A percentile compares a stretch with the other conserved stretches of the same genome.
These are phyloP conservation scores for Lasioglossum marginatum DNA, from an alignment of 2,888 invertebrate species.

Conservation along the genomic window DNA sequence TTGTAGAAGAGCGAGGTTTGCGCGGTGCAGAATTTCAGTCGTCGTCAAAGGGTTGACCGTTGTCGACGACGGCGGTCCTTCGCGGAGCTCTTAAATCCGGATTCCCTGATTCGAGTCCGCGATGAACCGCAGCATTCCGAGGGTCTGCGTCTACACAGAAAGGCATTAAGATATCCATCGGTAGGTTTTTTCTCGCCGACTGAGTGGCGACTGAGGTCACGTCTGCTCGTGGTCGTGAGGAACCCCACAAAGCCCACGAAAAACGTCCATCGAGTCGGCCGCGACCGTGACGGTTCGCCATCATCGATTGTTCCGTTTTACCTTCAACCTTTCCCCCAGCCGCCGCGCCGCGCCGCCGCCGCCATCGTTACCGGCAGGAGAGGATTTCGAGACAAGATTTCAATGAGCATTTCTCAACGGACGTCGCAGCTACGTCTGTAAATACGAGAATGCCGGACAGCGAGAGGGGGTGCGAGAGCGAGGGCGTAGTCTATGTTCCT, in stretches of 20 bases:
- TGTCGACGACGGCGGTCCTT: not conserved
- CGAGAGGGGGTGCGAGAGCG: not conserved
- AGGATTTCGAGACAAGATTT: slow-evolving; percentile 72
- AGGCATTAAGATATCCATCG: slow-evolving; percentile 77
- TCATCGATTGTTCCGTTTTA: slow-evolving; percentile 79
- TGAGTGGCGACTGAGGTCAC: slow-evolving; percentile 72
- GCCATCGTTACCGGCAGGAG: slow-evolving; percentile 27
- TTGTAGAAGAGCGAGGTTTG: not conserved
- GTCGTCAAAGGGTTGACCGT: not conserved
- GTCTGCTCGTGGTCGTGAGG: slow-evolving; percentile 73
- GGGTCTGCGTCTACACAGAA: slow-evolving; percentile 51
- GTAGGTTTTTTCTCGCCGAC: slow-evolving; percentile 69
- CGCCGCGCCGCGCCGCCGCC: not conserved
- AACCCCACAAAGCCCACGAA: slow-evolving; percentile 75
- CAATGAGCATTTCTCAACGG: slow-evolving; percentile 76
- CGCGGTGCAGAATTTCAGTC: not conserved
- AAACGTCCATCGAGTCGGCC: slow-evolving; percentile 57
- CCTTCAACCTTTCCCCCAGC: slow-evolving; percentile 53
- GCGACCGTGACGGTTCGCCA: slow-evolving; percentile 76
- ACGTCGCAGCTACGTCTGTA: slow-evolving; percentile 59
- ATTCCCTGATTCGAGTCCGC: slow-evolving; percentile 45
- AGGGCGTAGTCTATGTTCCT: slow-evolving; percentile 27
- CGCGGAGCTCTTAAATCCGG: slow-evolving; percentile 1
- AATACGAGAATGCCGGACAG: slow-evolving; percentile 61
- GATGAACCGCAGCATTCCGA: slow-evolving; percentile 61